These are phyloP conservation scores for Corynorhinus townsendii DNA, from an alignment of 2,113 vertebrate genomes.

Conservation along the genomic window DNA sequence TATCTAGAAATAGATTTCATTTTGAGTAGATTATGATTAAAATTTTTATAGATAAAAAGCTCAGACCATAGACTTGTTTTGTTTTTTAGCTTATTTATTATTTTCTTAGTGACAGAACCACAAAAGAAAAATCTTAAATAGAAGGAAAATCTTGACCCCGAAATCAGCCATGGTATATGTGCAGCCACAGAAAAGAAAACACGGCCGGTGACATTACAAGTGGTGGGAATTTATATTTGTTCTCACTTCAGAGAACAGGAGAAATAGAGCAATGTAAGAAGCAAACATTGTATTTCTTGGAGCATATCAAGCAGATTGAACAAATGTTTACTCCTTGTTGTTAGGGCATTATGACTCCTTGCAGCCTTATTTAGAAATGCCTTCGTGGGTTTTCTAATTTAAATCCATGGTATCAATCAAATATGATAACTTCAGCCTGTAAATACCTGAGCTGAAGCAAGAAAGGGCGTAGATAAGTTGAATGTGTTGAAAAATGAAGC, in stretches of 20 bases:
- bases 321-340: not conserved
- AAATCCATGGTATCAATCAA: constrained; percentile 22
- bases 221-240: not conserved
- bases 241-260: not conserved
- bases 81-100: not conserved
- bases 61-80: not conserved
- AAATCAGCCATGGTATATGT: not conserved
- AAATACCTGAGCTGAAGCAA: not conserved
- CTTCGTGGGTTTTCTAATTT: constrained; percentile 21
- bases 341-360: not conserved
- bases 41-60: not conserved
- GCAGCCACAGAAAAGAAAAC: not conserved
- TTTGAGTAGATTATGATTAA: not conserved
- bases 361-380: not conserved
- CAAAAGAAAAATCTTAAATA: not conserved
- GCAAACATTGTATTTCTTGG: not conserved
- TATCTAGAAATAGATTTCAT: not conserved
- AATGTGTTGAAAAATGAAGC: constrained; percentile 67
- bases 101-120: not conserved
- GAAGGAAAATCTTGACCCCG: not conserved
- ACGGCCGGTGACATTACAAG: not conserved
- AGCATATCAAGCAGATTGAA: not conserved
- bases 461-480: not conserved
- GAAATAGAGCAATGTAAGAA: not conserved
- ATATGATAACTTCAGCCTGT: not conserved